A percentile compares a stretch with the other conserved stretches of the same genome.
Conservation (phyloP, 2,797 vertebrate species). For the Malacoctenus gilli region DNA sequence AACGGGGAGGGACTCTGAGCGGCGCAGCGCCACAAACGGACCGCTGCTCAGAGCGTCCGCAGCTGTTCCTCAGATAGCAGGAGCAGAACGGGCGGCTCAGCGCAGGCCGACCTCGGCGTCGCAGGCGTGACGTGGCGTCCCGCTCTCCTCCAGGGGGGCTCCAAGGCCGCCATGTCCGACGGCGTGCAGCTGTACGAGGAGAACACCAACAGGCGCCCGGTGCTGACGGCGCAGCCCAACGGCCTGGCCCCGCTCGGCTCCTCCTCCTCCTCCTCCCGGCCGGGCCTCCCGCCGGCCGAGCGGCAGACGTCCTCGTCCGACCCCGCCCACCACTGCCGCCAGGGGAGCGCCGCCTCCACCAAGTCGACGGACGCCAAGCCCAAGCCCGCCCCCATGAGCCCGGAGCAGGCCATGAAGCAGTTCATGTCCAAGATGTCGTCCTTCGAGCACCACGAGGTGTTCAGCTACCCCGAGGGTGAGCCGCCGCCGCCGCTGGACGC, state of each 20-base stretch:
- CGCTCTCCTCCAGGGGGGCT: constrained; percentile 82
- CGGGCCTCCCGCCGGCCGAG: constrained; percentile 85
- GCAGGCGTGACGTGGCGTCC: neutral
- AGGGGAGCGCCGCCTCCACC: constrained; percentile 89
- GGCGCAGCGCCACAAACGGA: too few relatives aligned
- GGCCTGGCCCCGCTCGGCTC: constrained; percentile 85
- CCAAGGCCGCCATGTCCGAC: constrained; percentile 93
- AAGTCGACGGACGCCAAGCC: constrained; percentile 90
- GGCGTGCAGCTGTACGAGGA: constrained; percentile 94
- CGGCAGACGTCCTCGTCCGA: constrained; percentile 82
- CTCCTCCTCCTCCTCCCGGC: constrained; percentile 82
- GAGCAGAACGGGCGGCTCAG: too few relatives aligned
- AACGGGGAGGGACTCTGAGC: too few relatives aligned
- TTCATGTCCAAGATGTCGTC: constrained; percentile 94
- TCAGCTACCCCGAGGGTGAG: constrained; percentile 88
- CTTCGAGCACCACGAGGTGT: constrained; percentile 97
- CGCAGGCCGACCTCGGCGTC: too few relatives aligned
- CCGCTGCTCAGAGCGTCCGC: too few relatives aligned
- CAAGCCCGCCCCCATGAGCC: constrained; percentile 83
- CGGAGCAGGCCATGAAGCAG: constrained; percentile 98
- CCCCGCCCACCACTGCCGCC: constrained; percentile 85
- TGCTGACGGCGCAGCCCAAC: constrained; percentile 94
- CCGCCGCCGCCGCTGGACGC: neutral
- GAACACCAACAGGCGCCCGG: constrained; percentile 92
- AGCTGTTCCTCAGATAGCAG: too few relatives aligned